Conservation (phyloP, 2,113 vertebrate genomes). For the Actinemys pallida region DNA sequence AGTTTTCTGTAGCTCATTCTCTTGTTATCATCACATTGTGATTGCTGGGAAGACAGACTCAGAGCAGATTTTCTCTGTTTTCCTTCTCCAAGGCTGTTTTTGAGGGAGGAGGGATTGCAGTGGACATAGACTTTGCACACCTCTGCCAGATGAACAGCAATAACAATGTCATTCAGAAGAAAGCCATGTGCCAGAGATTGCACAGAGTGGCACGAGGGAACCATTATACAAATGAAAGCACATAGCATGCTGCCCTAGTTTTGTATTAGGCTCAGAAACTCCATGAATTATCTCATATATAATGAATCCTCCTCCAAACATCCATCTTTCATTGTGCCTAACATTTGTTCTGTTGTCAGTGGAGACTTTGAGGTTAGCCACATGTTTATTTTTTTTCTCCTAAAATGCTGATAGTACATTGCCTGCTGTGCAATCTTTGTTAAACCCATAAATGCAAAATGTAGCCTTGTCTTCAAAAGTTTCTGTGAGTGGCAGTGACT, state of each 20-base stretch:
- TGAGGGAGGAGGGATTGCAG: rapidly evolving
- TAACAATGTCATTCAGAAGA: rapidly evolving
- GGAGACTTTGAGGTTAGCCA: conserved; percentile 50
- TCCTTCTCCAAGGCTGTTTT: not conserved
- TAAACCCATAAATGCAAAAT: conserved; percentile 27
- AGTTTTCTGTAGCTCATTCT: not conserved
- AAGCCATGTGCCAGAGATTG: not conserved
- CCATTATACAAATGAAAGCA: rapidly evolving
- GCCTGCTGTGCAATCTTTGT: conserved; percentile 40
- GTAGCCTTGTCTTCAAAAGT: conserved; percentile 37
- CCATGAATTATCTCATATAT: not conserved
- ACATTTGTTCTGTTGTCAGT: conserved; percentile 43
- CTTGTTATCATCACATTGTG: not conserved
- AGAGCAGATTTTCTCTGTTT: not conserved
- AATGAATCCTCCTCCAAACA: not conserved
- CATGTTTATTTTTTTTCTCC: conserved; percentile 51
- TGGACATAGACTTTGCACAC: not conserved
- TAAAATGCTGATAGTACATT: not conserved
- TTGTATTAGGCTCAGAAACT: not conserved
- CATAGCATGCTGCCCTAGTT: not conserved
- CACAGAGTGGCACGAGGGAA: not conserved
- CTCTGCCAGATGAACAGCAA: not conserved
- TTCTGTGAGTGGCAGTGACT: conserved; percentile 53
- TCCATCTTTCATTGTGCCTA: not conserved
- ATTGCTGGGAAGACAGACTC: rapidly evolving